These are phyloP conservation scores for Mus pahari DNA, from an alignment of 2,113 vertebrate genomes.

Conservation along the genomic window DNA sequence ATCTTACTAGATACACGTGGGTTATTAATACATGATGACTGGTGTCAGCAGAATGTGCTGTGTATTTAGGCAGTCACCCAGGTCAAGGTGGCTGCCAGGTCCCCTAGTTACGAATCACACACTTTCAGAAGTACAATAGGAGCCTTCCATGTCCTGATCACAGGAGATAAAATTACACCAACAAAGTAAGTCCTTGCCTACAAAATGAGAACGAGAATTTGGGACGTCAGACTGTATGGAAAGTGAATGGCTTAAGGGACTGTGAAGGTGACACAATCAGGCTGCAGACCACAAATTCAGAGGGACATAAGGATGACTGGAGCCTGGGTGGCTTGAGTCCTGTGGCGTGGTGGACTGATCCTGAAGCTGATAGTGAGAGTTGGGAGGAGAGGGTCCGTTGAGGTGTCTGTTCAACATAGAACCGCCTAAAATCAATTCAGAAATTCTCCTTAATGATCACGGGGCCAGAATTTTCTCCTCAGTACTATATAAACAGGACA, in stretches of 20 bases:
- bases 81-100: conserved; percentile 76
- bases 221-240: neutral
- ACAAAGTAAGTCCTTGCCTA: conserved; percentile 64
- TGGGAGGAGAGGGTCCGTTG: neutral
- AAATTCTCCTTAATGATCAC: too few species aligned
- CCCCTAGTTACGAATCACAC: conserved; percentile 62
- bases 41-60: conserved; percentile 70
- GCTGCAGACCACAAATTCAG: too few species aligned
- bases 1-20: conserved; percentile 57
- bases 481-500: neutral
- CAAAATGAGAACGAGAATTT: conserved; percentile 1
- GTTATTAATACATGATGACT: conserved; percentile 72
- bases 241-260: neutral
- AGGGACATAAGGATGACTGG: neutral
- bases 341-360: neutral
- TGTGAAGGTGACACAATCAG: fast-evolving
- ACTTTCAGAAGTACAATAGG: conserved; percentile 71
- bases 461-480: too few species aligned
- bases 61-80: conserved; percentile 81
- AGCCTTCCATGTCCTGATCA: conserved; percentile 57
- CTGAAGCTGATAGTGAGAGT: neutral
- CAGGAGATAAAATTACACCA: conserved; percentile 51
- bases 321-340: neutral
- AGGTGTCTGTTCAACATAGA: neutral
- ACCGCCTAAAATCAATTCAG: neutral